Conservation (phyloP, 1,140 invertebrate species). For the Hetaerina americana region DNA sequence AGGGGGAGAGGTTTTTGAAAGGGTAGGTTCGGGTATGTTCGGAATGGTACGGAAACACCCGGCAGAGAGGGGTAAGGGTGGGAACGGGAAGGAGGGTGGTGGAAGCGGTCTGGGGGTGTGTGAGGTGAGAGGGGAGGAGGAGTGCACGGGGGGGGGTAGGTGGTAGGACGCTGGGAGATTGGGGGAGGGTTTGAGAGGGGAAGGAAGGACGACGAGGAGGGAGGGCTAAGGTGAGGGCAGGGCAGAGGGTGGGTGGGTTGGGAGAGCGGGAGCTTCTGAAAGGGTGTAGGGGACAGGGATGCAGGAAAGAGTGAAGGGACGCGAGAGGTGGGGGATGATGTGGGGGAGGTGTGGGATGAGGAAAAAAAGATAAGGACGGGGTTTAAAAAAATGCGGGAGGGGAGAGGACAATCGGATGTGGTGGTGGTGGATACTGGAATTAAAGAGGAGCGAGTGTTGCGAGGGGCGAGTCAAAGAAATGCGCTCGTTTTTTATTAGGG, state of each 20-base stretch:
- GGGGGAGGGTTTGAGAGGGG: background rate
- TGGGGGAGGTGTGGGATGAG: background rate
- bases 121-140: background rate
- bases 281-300: no score
- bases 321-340: background rate
- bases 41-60: background rate
- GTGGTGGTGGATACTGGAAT: background rate
- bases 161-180: background rate
- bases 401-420: background rate
- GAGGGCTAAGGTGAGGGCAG: no score
- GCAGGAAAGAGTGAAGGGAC: background rate
- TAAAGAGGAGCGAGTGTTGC: background rate
- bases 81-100: background rate
- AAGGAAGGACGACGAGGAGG: background rate
- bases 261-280: no score
- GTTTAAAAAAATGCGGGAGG: no score
- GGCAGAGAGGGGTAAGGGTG: background rate
- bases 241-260: background rate
- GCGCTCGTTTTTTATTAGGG: no score
- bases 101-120: background rate
- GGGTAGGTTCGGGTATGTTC: background rate
- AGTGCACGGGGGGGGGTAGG: background rate
- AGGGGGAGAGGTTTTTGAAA: background rate
- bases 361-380: background rate
- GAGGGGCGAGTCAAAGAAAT: no score